Percentiles rank a stretch among this genome's conserved stretches.
Conservation (phyloP, 2,797 vertebrate genomes). For the Coreius guichenoti region DNA sequence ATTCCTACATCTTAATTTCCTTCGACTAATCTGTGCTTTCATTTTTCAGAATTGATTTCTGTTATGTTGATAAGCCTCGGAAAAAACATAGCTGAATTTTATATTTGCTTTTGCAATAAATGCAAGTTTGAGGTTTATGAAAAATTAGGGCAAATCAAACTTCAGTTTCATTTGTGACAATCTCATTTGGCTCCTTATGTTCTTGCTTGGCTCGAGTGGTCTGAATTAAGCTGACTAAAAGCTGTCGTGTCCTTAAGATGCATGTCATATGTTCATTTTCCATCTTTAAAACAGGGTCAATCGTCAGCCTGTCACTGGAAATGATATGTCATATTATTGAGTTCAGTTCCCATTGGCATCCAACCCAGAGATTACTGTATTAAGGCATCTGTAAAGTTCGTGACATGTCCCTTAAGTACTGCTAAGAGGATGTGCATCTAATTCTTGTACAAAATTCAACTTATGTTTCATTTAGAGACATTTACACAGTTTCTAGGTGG, state of each 20-base stretch:
- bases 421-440: slow-evolving; percentile 44
- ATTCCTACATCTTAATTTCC: slow-evolving; percentile 32
- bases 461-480: slow-evolving; percentile 45
- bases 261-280: slow-evolving; percentile 59
- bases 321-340: slow-evolving; percentile 56
- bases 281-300: slow-evolving; percentile 62
- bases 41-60: slow-evolving; percentile 40
- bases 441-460: slow-evolving; percentile 21
- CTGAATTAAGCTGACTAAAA: slow-evolving; percentile 33
- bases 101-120: slow-evolving; percentile 25
- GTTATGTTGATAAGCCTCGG: slow-evolving; percentile 20
- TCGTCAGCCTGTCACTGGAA: slow-evolving; percentile 56
- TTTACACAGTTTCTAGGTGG: slow-evolving; percentile 27
- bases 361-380: slow-evolving; percentile 53
- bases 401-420: slow-evolving; percentile 54
- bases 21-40: slow-evolving; percentile 37
- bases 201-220: slow-evolving; percentile 1
- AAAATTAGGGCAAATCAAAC: slow-evolving; percentile 34
- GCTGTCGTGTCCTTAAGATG: slow-evolving; percentile 58
- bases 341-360: slow-evolving; percentile 46
- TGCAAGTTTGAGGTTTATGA: slow-evolving; percentile 49
- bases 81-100: slow-evolving; percentile 22
- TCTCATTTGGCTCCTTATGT: slow-evolving; percentile 2
- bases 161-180: slow-evolving; percentile 37
- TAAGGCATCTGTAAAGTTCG: slow-evolving; percentile 52